Evolutionary conservation across 92 coral and sea anemone genomes (phyloP).

Genomic region (Umimayanthus chanpuru): DNA sequence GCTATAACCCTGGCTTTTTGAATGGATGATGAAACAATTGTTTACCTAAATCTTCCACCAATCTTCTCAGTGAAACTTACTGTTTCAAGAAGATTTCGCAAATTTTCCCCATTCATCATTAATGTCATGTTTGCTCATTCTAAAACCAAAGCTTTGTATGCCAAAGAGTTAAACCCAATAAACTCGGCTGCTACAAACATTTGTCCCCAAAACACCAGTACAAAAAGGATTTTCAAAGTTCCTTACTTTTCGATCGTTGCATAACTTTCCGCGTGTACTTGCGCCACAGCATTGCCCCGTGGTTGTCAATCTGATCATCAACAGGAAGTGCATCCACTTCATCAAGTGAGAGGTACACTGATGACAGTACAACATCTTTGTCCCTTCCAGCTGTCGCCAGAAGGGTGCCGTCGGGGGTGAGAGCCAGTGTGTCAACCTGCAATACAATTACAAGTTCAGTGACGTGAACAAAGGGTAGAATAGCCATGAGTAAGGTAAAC

Average conservation of each 20-base stretch:
- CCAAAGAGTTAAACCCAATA: too few relatives aligned
- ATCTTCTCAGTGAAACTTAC: too few relatives aligned
- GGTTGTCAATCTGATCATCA: conserved; percentile 70
- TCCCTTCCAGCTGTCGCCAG: conserved; percentile 93
- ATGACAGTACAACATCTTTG: conserved; percentile 75
- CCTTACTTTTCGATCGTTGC: conserved; percentile 53
- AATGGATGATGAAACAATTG: too few relatives aligned
- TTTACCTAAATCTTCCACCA: too few relatives aligned
- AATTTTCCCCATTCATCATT: too few relatives aligned
- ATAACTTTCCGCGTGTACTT: conserved; percentile 83
- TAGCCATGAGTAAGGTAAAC: too few relatives aligned
- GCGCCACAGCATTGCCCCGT: conserved; percentile 85
- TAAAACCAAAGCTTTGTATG: too few relatives aligned
- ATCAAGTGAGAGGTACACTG: conserved; percentile 77
- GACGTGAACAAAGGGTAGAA: too few relatives aligned
- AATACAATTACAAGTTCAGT: not conserved
- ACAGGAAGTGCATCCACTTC: conserved; percentile 89
- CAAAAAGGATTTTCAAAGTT: not conserved
- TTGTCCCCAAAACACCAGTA: not conserved
- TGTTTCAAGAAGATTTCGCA: too few relatives aligned
- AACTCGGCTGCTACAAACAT: too few relatives aligned
- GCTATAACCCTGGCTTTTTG: too few relatives aligned
- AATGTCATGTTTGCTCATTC: too few relatives aligned
- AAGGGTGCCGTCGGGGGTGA: conserved; percentile 94
- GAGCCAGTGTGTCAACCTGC: conserved; percentile 85